Evolutionary conservation across 2,888 invertebrate species (phyloP).

Genomic region (Scrobipalpa costella): DNA sequence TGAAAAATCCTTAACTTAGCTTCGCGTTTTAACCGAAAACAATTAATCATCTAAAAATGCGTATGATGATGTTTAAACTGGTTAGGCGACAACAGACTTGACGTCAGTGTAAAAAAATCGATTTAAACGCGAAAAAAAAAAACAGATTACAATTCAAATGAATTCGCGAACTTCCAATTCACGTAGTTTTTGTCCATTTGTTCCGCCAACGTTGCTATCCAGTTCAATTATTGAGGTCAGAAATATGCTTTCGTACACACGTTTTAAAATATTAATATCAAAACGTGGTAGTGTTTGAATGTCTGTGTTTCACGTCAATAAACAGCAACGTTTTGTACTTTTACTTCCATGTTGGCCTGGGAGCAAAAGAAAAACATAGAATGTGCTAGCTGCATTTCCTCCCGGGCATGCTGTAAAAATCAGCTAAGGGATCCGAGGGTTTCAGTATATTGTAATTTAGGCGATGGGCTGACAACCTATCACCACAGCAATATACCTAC

Average conservation of each 20-base stretch:
- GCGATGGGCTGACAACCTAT: too few relatives aligned
- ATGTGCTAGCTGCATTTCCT: too few relatives aligned
- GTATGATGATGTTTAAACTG: not conserved
- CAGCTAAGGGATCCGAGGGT: too few relatives aligned
- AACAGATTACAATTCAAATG: slow-evolving; percentile 16
- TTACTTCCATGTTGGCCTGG: too few relatives aligned
- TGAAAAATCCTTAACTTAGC: not conserved
- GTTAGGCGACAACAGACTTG: not conserved
- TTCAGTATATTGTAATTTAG: too few relatives aligned
- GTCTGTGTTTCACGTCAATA: too few relatives aligned
- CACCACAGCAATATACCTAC: too few relatives aligned
- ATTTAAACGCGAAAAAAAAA: slow-evolving; percentile 11
- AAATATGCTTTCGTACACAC: slow-evolving; percentile 16
- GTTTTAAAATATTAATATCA: not conserved
- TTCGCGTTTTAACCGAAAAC: not conserved
- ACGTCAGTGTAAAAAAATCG: not conserved
- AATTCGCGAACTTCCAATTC: slow-evolving; percentile 16
- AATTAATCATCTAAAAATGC: slow-evolving; percentile 5
- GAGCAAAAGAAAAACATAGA: too few relatives aligned
- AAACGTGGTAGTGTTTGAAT: not conserved
- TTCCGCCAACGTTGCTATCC: slow-evolving; percentile 38
- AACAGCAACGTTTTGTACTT: too few relatives aligned
- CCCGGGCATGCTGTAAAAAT: too few relatives aligned
- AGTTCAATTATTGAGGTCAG: slow-evolving; percentile 35
- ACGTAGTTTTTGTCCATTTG: slow-evolving; percentile 35